Conservation (phyloP, 2,113 vertebrate genomes). For the Gymnorhina tibicen region DNA sequence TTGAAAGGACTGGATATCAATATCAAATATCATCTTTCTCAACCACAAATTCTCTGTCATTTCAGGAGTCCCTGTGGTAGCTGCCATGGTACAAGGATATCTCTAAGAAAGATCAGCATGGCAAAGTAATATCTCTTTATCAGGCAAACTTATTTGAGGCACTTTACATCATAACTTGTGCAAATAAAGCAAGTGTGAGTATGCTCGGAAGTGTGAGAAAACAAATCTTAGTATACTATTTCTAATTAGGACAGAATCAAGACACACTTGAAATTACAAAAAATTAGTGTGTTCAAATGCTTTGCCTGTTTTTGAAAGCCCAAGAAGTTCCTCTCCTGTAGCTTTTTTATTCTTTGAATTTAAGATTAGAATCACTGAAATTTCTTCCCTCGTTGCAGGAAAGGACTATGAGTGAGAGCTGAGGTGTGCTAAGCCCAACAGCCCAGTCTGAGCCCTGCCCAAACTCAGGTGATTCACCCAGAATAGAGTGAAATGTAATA, state of each 20-base stretch:
- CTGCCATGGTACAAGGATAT: not conserved
- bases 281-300: not conserved
- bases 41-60: not conserved
- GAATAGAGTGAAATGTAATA: not conserved
- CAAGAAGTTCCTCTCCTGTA: not conserved
- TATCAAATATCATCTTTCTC: not conserved
- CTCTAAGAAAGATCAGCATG: not conserved
- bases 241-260: not conserved
- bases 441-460: not conserved
- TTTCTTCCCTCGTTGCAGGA: not conserved
- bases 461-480: not conserved
- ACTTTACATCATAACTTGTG: not conserved
- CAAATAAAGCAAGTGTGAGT: not conserved
- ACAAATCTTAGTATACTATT: not conserved
- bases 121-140: not conserved
- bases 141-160: not conserved
- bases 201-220: not conserved
- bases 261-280: not conserved
- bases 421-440: not conserved
- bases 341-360: not conserved
- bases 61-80: not conserved
- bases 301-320: not conserved
- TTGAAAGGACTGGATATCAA: not conserved
- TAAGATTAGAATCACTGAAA: not conserved
- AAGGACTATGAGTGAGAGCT: not conserved